These are phyloP conservation scores for Nipponia nippon DNA, from an alignment of 2,113 vertebrate genomes.

Conservation along the genomic window DNA sequence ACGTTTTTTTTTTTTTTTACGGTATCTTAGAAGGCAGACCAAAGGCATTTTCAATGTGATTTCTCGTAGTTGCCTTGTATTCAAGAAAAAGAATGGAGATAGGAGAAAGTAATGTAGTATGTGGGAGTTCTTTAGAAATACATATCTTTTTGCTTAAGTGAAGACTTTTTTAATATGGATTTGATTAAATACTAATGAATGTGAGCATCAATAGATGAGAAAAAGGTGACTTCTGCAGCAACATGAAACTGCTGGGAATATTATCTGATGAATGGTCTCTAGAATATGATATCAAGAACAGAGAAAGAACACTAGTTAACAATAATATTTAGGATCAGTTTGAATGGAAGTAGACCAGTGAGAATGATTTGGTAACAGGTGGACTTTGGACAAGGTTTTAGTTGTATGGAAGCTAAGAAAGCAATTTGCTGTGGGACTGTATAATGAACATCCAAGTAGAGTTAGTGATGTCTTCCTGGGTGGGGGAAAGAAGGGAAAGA, in stretches of 20 bases:
- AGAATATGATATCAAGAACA: background rate
- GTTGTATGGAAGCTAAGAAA: background rate
- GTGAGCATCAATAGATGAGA: background rate
- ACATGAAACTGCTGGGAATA: background rate
- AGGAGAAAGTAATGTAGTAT: background rate
- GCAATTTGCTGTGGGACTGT: background rate
- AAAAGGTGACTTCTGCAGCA: background rate
- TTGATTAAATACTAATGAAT: background rate
- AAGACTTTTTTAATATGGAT: background rate
- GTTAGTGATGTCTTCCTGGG: background rate
- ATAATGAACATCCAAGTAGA: background rate
- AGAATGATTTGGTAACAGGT: background rate
- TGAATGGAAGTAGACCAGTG: background rate
- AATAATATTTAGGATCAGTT: background rate
- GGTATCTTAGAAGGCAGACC: background rate
- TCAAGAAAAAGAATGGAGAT: background rate
- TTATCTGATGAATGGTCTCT: background rate
- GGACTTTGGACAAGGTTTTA: background rate
- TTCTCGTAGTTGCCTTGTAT: background rate
- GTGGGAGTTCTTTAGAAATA: background rate
- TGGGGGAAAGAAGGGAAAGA: background rate
- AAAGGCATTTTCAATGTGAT: background rate
- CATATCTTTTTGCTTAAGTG: background rate
- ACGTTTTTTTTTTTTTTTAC: background rate
- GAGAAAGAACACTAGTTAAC: background rate